A percentile compares a stretch with the other conserved stretches of the same genome.
Evolutionary conservation across 2,113 vertebrate genomes (phyloP).

Genomic region (Ophthalmolycus amberensis): DNA sequence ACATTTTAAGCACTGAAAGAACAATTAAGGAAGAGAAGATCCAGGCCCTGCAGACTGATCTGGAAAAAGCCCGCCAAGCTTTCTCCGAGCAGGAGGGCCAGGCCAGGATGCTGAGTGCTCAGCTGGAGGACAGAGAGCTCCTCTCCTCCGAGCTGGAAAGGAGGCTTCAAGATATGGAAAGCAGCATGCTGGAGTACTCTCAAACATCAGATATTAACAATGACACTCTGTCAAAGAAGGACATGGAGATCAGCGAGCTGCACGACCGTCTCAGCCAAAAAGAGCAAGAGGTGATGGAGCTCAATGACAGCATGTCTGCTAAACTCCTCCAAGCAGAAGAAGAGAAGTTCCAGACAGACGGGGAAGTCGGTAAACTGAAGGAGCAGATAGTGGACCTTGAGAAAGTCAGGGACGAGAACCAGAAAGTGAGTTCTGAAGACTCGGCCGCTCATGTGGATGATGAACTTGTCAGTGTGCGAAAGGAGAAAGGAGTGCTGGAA

Average conservation of each 20-base stretch:
- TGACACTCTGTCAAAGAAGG: slow-evolving; percentile 81
- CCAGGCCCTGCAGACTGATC: slow-evolving; percentile 84
- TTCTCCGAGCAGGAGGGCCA: slow-evolving; percentile 84
- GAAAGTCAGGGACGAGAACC: slow-evolving; percentile 73
- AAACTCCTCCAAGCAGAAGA: slow-evolving; percentile 91
- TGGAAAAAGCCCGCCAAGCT: slow-evolving; percentile 81
- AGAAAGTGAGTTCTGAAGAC: slow-evolving; percentile 34
- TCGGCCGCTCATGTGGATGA: slow-evolving; percentile 35
- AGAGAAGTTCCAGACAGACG: slow-evolving; percentile 86
- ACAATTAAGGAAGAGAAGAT: slow-evolving; percentile 89
- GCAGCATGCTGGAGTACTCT: slow-evolving; percentile 81
- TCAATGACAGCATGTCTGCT: slow-evolving; percentile 88
- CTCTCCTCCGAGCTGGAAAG: slow-evolving; percentile 78
- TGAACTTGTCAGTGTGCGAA: slow-evolving; percentile 65
- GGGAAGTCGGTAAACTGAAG: slow-evolving; percentile 87
- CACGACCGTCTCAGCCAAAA: slow-evolving; percentile 84
- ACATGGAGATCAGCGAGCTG: slow-evolving; percentile 82
- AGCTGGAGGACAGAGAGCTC: slow-evolving; percentile 83
- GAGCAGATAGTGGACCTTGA: slow-evolving; percentile 85
- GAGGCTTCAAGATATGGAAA: slow-evolving; percentile 75
- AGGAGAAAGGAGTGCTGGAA: slow-evolving; percentile 76
- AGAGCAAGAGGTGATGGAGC: slow-evolving; percentile 87
- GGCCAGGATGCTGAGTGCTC: slow-evolving; percentile 80
- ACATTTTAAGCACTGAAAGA: slow-evolving; percentile 84
- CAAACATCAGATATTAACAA: slow-evolving; percentile 77